Percentiles rank a stretch among this genome's conserved stretches.
phyloP scores from a whole-genome alignment of 2,113 vertebrate genomes.

The Cyrtonyx montezumae region DNA sequence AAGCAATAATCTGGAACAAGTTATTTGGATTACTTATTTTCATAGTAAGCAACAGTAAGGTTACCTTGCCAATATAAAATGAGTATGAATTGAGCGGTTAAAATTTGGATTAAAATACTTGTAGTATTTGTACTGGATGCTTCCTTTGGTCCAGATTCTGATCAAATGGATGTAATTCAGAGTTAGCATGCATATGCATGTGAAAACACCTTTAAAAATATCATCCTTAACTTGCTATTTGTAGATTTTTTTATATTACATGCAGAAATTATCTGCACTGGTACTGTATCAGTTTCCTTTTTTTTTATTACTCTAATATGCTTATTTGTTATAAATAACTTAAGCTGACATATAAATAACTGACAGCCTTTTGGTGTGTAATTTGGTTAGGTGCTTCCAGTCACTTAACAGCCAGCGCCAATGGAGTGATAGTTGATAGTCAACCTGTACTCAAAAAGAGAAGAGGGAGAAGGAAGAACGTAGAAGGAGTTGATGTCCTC shows the following conservation, averaged over 20 bases:
- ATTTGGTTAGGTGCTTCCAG: constrained; percentile 78
- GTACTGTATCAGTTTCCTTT: background rate
- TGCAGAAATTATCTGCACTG: background rate
- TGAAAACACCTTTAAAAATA: background rate
- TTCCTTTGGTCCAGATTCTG: background rate
- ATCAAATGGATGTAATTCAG: background rate
- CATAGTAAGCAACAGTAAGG: background rate
- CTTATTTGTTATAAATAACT: background rate
- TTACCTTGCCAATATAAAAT: background rate
- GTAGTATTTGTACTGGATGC: background rate
- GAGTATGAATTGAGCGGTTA: background rate
- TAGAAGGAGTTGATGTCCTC: constrained; percentile 93
- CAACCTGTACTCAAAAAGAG: constrained; percentile 92
- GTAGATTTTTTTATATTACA: background rate
- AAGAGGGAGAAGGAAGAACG: constrained; percentile 95
- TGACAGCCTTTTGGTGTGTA: constrained; percentile 1
- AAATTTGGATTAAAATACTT: background rate
- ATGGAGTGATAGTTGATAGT: constrained; percentile 85
- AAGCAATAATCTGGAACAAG: background rate
- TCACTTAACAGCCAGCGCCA: constrained; percentile 84
- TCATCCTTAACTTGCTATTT: background rate
- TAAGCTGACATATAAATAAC: too few relatives aligned
- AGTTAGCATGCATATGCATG: fast-evolving
- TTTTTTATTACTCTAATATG: background rate
- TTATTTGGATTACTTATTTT: background rate